phyloP scores from a whole-genome alignment of 2,797 vertebrate genomes.

The Poecilia picta region DNA sequence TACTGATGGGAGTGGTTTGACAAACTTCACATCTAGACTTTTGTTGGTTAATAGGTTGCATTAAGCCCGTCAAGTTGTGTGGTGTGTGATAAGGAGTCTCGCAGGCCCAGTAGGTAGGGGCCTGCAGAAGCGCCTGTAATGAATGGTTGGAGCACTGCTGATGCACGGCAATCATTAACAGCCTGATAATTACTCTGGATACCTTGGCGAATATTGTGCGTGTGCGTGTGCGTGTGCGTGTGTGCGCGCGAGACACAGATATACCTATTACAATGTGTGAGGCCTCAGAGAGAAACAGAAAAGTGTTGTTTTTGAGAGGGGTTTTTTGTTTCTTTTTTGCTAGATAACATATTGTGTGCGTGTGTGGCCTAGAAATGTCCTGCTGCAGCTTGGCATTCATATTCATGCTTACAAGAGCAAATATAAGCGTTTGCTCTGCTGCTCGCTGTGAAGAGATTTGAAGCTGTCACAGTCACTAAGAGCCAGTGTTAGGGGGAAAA shows the following conservation, averaged over 20 bases:
- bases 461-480: slow-evolving; percentile 42
- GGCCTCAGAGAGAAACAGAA: slow-evolving; percentile 72
- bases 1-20: slow-evolving; percentile 55
- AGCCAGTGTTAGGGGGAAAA: slow-evolving; percentile 29
- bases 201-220: slow-evolving; percentile 74
- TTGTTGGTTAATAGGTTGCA: slow-evolving; percentile 89
- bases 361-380: slow-evolving; percentile 68
- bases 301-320: slow-evolving; percentile 63
- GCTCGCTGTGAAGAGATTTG: slow-evolving; percentile 45
- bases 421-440: slow-evolving; percentile 39
- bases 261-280: slow-evolving; percentile 72
- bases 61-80: slow-evolving; percentile 86
- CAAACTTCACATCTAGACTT: slow-evolving; percentile 74
- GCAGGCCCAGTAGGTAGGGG: slow-evolving; percentile 75
- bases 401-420: slow-evolving; percentile 62
- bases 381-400: slow-evolving; percentile 52
- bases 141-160: slow-evolving; percentile 86
- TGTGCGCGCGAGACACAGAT: slow-evolving; percentile 67
- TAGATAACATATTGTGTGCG: slow-evolving; percentile 49
- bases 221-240: slow-evolving; percentile 58
- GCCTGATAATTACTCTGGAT: slow-evolving; percentile 91
- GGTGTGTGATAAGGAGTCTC: slow-evolving; percentile 81
- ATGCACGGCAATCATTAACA: slow-evolving; percentile 88
- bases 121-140: slow-evolving; percentile 88
- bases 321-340: slow-evolving; percentile 53